Base-by-base conservation (phyloP, 2,113 vertebrate species). In the Anthoscopus minutus region DNA sequence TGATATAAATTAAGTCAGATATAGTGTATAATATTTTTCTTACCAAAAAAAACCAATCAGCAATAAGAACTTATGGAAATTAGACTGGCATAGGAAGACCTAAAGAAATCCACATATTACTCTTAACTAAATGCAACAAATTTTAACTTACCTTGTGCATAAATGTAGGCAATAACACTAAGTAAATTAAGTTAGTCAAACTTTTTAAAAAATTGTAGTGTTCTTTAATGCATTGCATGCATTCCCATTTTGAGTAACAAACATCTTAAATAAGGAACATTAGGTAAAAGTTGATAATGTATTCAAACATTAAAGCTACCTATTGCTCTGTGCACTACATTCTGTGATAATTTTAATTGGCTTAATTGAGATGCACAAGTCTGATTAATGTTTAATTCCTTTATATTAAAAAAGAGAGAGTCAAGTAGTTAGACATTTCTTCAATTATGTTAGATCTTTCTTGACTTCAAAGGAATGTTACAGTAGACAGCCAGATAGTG, bases 341-440 rank as follows among this genome's bases (percentile, higher is more conserved):
- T 98, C 98, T 98, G 97, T 98, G 98, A 98, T 98, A 98, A 97
- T 97, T 98, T 98, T 98, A 98, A 98, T 98, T 98, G 98, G 97
- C 98, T 98, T 98, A 98, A 98, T 98, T 98, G 98, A 98, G 98
- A 98, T 98, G 98, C 97, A 94, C 97, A 98, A 97, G 98, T 94
- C 98, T 98, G 97, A 98, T 98, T 98, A 98, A 98, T 98, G 98
- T 98, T 98, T 98, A 98, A 98, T 98, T 98, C 98, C 97, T 98
- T 98, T 98, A 98, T 98, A 98, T 97, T 98, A 98, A 98, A 98
- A 98, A 97, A 77, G 90, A 97, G 97, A 97, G 97, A 98, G 98
- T 98, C 98, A 98, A 98, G 98, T 98, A 98, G 97, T 98, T 98
- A 96, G 97, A 98, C 98, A 98, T 98, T 98, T 98, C 98, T 98